Evolutionary conservation across 2,113 vertebrate species (phyloP).

Genomic region (Polypterus senegalus): DNA sequence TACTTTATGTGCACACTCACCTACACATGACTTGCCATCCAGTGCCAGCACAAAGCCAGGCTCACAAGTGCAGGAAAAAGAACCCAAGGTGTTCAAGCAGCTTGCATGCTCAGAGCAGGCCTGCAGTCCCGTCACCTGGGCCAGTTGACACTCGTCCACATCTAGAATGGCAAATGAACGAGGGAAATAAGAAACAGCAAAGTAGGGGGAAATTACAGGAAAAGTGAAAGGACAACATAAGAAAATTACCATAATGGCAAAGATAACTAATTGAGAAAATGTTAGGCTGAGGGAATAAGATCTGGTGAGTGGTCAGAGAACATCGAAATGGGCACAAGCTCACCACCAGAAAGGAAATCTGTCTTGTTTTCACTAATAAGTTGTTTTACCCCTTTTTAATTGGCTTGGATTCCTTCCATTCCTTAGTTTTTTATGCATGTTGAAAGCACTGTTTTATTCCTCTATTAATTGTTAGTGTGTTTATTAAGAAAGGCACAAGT

Average conservation of each 20-base stretch:
- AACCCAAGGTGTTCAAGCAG: constrained; percentile 50
- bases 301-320: background rate
- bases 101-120: constrained; percentile 35
- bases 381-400: too few species aligned
- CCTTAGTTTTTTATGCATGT: too few species aligned
- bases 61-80: constrained; percentile 50
- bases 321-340: background rate
- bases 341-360: background rate
- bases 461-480: too few species aligned
- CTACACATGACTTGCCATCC: constrained; percentile 42
- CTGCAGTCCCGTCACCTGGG: constrained; percentile 45
- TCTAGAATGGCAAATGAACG: constrained; percentile 28
- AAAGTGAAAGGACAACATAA: constrained; percentile 8
- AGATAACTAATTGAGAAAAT: constrained; percentile 3
- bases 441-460: too few species aligned
- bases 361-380: too few species aligned
- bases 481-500: too few species aligned
- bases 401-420: too few species aligned
- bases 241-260: background rate
- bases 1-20: constrained; percentile 27
- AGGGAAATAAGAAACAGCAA: background rate
- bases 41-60: constrained; percentile 41
- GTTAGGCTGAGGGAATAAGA: background rate
- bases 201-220: background rate
- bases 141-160: constrained; percentile 53